Base-by-base conservation (phyloP, 1,140 invertebrate species). In the Hydropsyche tenuis region DNA sequence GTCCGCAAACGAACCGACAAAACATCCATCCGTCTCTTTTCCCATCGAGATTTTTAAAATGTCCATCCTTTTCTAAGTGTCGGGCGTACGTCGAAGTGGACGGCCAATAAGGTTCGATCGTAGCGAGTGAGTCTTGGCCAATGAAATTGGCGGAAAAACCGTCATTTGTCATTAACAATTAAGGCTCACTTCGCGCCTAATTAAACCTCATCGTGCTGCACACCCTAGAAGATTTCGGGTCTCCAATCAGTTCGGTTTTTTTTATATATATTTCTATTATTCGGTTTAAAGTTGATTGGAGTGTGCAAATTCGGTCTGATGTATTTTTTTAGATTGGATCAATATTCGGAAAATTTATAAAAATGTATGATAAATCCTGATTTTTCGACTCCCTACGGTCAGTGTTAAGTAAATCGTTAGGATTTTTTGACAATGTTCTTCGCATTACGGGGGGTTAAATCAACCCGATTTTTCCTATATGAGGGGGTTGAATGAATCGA, bases 101-200 rank as follows among this genome's bases (percentile, higher is more conserved):
- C 30, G 42, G 37, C 69, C 69, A 72, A 72, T 72, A 72, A 72
- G 69, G 42, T 63, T 62, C 69, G 69, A 72, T 72, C 53, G 22
- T 62, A 62, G 60, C 16, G 37, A 72, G 69, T 72, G 30, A 37
- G 69, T 60, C 60, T 72, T 72, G 60, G 37, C 69, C 69, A 72
- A 72, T 72, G 2, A 46, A 60, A 72, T 22, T 3, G 65, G 23
- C 65, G 65, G 42, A 65, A 65, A 65, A 43, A 65, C 63, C 20
- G 12, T 60, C 63, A 43, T 43, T 65, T 65, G 30, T 65, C 63
- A 65, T 65, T 46, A 65, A 46, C 63, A 65, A 65, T 65, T 46
- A 65, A 16, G n/a, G n/a, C n/a, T n/a, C n/a, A n/a, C n/a, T n/a
- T n/a, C n/a, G n/a, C 30, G 30, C 63, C 30, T 43, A 20, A 65